Conservation (phyloP, 2,888 invertebrate species). For the Ochropleura plecta region DNA sequence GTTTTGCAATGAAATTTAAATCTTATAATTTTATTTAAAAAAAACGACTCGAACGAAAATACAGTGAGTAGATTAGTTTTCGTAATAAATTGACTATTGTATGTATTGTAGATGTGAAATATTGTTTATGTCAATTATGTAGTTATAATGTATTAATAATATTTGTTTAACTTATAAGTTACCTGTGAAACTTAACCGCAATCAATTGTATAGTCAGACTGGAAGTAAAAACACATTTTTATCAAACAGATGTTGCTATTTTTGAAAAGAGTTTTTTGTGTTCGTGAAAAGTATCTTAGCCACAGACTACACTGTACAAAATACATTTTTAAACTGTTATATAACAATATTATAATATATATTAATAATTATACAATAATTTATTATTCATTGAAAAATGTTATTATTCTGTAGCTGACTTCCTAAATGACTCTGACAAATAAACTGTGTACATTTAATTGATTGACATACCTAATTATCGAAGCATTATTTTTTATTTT, state of each 20-base stretch:
- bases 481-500: too few relatives aligned
- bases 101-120: slow-evolving; percentile 20
- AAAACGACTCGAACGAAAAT: slow-evolving; percentile 11
- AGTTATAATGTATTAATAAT: slow-evolving; percentile 12
- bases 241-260: not conserved
- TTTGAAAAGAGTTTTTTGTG: not conserved
- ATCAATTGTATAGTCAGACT: slow-evolving; percentile 24
- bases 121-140: slow-evolving; percentile 19
- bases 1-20: slow-evolving; percentile 16
- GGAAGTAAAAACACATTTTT: slow-evolving; percentile 17
- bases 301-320: not conserved
- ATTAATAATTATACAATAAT: too few relatives aligned
- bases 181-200: slow-evolving; percentile 9
- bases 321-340: not conserved
- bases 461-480: too few relatives aligned
- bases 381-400: too few relatives aligned
- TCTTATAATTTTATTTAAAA: slow-evolving; percentile 2
- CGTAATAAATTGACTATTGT: slow-evolving; percentile 32
- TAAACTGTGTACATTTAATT: too few relatives aligned
- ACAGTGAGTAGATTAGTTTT: slow-evolving; percentile 1
- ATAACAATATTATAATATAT: not conserved
- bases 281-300: not conserved
- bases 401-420: too few relatives aligned
- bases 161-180: slow-evolving; percentile 21
- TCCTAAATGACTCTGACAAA: too few relatives aligned